These are phyloP conservation scores for Enteromius radiatus DNA, from an alignment of 2,797 vertebrate species.

Conservation along the genomic window DNA sequence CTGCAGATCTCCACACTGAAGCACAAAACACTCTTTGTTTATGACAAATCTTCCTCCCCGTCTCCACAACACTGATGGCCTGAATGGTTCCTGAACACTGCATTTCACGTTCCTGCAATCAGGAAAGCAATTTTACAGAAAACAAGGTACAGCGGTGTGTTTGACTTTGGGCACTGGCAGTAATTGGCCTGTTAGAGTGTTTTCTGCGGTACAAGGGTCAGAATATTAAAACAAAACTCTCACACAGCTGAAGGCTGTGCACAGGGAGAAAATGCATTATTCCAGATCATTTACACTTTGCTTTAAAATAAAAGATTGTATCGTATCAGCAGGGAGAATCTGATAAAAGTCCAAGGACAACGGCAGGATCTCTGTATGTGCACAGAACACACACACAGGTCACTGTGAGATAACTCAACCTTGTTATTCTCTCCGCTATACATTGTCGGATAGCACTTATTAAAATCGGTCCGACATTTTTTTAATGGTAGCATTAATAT, in stretches of 20 bases:
- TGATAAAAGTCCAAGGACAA: not conserved
- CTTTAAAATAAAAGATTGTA: slow-evolving; percentile 18
- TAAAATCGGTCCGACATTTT: slow-evolving; percentile 6
- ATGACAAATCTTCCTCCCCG: not conserved
- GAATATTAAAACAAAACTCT: slow-evolving; percentile 29
- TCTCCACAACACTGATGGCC: not conserved
- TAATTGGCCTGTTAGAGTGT: slow-evolving; percentile 38
- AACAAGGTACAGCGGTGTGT: not conserved
- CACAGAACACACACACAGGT: not conserved
- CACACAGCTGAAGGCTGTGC: not conserved
- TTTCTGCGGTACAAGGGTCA: slow-evolving; percentile 3
- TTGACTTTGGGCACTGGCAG: not conserved
- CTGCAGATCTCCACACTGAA: not conserved
- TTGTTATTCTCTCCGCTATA: not conserved
- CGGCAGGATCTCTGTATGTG: not conserved
- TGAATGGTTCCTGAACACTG: not conserved
- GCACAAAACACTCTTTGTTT: not conserved
- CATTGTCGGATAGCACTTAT: not conserved
- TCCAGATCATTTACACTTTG: slow-evolving; percentile 40
- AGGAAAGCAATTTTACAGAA: slow-evolving; percentile 7
- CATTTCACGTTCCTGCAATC: slow-evolving; percentile 6
- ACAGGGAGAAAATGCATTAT: not conserved
- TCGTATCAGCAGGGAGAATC: not conserved
- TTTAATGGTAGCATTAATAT: not conserved
- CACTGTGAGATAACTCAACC: not conserved